A percentile compares a stretch with the other conserved stretches of the same genome.
Conservation (phyloP, 2,113 vertebrate species). For the Seriola dumerili region DNA sequence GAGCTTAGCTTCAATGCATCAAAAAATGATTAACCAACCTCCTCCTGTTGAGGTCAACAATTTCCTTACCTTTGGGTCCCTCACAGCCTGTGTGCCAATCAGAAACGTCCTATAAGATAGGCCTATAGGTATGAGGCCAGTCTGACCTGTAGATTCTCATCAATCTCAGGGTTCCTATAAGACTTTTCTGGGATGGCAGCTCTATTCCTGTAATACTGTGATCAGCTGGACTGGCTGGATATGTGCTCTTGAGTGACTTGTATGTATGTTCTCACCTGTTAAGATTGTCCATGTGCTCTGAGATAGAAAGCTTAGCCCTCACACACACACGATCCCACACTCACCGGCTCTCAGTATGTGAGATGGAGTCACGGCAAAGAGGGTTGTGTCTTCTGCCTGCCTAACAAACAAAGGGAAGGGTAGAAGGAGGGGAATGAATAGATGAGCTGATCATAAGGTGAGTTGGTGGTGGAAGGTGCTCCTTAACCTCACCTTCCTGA, state of each 20-base stretch:
- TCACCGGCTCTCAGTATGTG: constrained; percentile 11
- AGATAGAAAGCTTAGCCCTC: constrained; percentile 5
- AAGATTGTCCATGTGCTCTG: constrained; percentile 31
- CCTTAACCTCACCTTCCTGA: constrained; percentile 56
- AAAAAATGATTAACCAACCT: constrained; percentile 33
- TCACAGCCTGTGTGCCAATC: constrained; percentile 61
- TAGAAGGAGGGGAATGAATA: constrained; percentile 48
- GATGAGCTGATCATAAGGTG: constrained; percentile 70
- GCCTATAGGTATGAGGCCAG: constrained; percentile 45
- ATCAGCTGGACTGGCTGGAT: constrained; percentile 51
- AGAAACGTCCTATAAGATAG: constrained; percentile 76
- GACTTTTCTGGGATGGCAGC: constrained; percentile 70
- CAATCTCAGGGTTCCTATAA: constrained; percentile 73
- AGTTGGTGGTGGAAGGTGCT: constrained; percentile 62
- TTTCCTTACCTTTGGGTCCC: constrained; percentile 37
- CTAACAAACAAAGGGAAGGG: constrained; percentile 17
- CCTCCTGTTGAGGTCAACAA: neutral
- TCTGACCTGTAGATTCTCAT: constrained; percentile 67
- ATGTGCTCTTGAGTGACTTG: constrained; percentile 49
- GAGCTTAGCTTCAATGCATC: constrained; percentile 5
- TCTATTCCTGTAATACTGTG: constrained; percentile 40
- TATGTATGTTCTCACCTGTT: constrained; percentile 50
- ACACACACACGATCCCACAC: constrained; percentile 19
- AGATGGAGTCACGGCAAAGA: constrained; percentile 36
- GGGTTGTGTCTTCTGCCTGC: constrained; percentile 27